phyloP scores from a whole-genome alignment of 2,113 vertebrate genomes.

The Lanius ludovicianus region DNA sequence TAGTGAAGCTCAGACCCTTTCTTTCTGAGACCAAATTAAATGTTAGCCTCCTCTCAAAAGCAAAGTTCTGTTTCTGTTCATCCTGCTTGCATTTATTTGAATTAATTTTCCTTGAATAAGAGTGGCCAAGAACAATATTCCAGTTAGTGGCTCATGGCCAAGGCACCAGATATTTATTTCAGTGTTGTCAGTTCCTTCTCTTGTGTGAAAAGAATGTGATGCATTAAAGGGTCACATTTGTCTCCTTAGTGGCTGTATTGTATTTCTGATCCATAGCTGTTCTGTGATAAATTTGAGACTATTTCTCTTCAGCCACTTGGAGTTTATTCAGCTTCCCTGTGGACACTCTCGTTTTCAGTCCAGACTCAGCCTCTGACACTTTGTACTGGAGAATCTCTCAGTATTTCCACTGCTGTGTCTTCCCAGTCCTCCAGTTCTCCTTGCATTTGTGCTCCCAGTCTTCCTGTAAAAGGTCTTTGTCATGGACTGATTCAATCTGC shows the following conservation, averaged over 20 bases:
- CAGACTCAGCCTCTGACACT: not conserved
- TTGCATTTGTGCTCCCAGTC: not conserved
- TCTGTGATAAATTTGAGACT: not conserved
- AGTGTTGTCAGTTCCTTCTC: not conserved
- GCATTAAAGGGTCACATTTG: not conserved
- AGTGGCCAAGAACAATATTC: not conserved
- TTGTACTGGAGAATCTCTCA: not conserved
- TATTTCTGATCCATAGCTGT: not conserved
- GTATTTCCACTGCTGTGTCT: not conserved
- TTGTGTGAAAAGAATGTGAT: not conserved
- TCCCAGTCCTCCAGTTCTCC: not conserved
- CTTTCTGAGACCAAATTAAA: not conserved
- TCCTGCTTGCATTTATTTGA: not conserved
- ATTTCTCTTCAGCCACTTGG: not conserved
- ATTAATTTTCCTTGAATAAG: not conserved
- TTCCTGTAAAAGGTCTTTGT: not conserved
- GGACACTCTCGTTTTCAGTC: not conserved
- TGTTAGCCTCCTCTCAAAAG: not conserved
- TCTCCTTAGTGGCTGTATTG: not conserved
- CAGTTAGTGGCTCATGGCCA: not conserved
- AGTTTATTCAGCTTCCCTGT: not conserved
- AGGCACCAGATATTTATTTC: not conserved
- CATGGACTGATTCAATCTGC: not conserved
- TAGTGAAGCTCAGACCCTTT: not conserved
- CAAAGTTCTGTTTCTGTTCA: not conserved